Evolutionary conservation across 2,113 vertebrate species (phyloP).

Genomic region (Tachycineta bicolor): DNA sequence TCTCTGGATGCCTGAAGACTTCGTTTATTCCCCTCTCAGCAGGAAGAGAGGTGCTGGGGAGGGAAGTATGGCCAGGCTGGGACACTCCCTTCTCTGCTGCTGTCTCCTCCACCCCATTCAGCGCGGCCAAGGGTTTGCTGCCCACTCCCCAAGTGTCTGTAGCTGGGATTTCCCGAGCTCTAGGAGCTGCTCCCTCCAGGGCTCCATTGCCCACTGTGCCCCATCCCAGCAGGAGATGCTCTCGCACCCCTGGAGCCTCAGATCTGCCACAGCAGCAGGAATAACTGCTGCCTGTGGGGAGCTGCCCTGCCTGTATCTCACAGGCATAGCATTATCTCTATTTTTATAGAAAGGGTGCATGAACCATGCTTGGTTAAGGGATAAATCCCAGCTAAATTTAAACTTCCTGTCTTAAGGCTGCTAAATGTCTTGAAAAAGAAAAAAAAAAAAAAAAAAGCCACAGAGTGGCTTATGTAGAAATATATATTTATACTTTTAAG

Average conservation of each 20-base stretch:
- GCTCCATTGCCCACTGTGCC: accelerated
- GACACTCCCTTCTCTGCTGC: not conserved
- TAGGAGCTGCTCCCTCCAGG: not conserved
- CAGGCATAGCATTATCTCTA: constrained; percentile 35
- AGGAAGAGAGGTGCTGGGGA: not conserved
- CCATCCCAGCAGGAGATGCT: accelerated
- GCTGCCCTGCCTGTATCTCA: not conserved
- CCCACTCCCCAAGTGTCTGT: accelerated
- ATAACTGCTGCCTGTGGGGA: not conserved
- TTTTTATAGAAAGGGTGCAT: constrained; percentile 27
- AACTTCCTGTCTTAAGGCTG: constrained; percentile 46
- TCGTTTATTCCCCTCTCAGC: not conserved
- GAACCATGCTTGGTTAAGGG: constrained; percentile 4
- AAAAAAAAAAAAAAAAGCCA: not conserved
- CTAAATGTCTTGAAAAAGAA: not conserved
- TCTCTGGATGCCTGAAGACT: not conserved
- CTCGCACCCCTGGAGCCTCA: not conserved
- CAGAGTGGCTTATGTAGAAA: not conserved
- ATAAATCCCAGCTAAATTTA: constrained; percentile 61
- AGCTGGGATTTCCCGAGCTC: not conserved
- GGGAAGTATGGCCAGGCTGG: not conserved
- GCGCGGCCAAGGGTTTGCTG: not conserved
- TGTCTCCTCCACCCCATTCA: not conserved
- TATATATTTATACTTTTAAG: not conserved
- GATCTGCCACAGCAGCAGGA: not conserved